Base-by-base conservation (phyloP, 2,888 invertebrate genomes). In the Catocala nupta region DNA sequence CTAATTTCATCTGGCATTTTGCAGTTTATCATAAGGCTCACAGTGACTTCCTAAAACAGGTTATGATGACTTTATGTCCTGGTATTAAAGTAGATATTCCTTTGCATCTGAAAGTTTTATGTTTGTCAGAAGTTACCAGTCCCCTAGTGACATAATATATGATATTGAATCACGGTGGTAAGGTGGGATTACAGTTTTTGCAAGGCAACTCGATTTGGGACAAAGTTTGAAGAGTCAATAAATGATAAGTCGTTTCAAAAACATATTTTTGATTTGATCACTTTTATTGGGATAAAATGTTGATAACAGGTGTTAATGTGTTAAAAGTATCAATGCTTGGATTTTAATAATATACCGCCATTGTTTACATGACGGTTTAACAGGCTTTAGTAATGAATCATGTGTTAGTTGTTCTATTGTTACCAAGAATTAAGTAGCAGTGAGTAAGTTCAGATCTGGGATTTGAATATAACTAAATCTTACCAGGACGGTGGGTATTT, bases 161-260 rank as follows among this genome's bases (percentile, higher is more conserved):
- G 50, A 67, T 70, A 74, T 71, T 74, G 55, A 59, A 65, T 73
- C 10, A 5, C 33, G 16, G 43, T 57, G 11, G 53, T 61, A 63
- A 53, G 71, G 62, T 63, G 44, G 49, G 44, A 59, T 62, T 70
- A 56, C 45, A 58, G 61, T 52, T 62, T 66, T 65, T 60, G 48
- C 16, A 11, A n/a, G 16, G 11, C 48, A 48, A 45, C 36, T 42
- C 50, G 52, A 59, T 58, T 61, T 13, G 8, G 8, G 50, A 53
- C 36, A 16, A 45, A 34, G 53, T 48, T 11, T 7, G 47, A 55
- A 50, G 44, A 48, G 6, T 54, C 56, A 13, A 63, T 58, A 52
- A 54, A 65, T 62, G 60, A 55, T 63, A 55, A 55, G 52, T 59
- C 54, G 34, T 53, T 62, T 50, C 9, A 13, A 5, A 12, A 25